Conservation (phyloP, 2,888 invertebrate species). For the Hartigia nigra region DNA sequence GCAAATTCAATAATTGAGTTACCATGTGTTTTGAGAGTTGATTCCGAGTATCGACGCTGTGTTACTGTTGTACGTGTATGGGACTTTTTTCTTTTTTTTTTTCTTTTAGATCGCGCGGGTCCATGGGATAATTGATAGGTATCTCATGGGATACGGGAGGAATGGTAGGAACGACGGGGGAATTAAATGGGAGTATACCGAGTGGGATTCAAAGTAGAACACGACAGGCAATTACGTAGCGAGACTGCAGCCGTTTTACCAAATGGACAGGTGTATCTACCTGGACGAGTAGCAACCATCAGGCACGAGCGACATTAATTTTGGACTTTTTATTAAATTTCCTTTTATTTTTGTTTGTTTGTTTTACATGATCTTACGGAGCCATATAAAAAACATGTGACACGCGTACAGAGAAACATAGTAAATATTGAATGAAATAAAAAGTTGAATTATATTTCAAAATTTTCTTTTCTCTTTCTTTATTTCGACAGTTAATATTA, state of each 20-base stretch:
- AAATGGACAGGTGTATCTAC: constrained; percentile 25
- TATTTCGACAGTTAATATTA: background rate
- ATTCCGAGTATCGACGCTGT: background rate
- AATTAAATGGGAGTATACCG: constrained; percentile 26
- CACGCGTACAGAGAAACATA: background rate
- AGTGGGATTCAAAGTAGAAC: constrained; percentile 27
- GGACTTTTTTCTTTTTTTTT: background rate
- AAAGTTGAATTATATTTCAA: background rate
- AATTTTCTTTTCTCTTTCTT: background rate
- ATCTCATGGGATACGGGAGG: background rate
- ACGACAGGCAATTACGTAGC: constrained; percentile 10
- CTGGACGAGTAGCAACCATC: constrained; percentile 4
- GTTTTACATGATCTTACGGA: background rate
- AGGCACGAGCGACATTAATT: constrained; percentile 12
- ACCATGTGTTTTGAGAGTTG: background rate
- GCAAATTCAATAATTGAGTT: background rate
- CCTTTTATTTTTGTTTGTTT: background rate
- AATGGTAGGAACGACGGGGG: background rate
- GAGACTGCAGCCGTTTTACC: constrained; percentile 7
- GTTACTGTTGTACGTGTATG: background rate
- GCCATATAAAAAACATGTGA: background rate
- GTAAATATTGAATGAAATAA: background rate
- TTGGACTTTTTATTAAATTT: background rate
- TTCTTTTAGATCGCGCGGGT: background rate
- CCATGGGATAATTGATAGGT: background rate